A percentile compares a stretch with the other conserved stretches of the same genome.
Evolutionary conservation across 1,140 invertebrate species (phyloP).

Genomic region (Anoplolepis gracilipes): DNA sequence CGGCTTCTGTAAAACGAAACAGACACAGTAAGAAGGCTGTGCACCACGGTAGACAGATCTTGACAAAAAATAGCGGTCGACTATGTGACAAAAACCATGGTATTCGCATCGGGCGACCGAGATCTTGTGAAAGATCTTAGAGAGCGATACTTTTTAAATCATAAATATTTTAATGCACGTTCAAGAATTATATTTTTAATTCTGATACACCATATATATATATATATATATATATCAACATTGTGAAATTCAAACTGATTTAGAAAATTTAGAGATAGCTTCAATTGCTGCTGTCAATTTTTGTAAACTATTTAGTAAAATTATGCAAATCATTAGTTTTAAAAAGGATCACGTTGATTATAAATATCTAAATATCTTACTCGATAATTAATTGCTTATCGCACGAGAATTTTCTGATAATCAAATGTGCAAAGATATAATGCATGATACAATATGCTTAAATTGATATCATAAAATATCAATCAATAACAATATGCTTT

Average conservation of each 20-base stretch:
- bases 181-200: slow-evolving; percentile 5
- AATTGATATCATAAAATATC: neutral
- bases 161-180: neutral
- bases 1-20: slow-evolving; percentile 20
- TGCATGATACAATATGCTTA: neutral
- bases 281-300: neutral
- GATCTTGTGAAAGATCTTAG: slow-evolving; percentile 12
- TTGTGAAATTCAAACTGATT: neutral
- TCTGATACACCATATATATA: neutral
- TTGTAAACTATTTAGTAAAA: neutral
- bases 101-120: slow-evolving; percentile 4
- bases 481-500: neutral
- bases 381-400: slow-evolving; percentile 62
- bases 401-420: slow-evolving; percentile 46
- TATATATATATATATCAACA: neutral
- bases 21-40: slow-evolving; percentile 1
- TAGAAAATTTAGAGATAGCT: too few relatives aligned
- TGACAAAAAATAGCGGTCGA: slow-evolving; percentile 36
- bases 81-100: slow-evolving; percentile 29
- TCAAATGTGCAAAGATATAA: neutral
- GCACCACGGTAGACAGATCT: neutral
- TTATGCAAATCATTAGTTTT: neutral
- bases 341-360: neutral
- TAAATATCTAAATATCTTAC: neutral
- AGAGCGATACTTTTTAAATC: slow-evolving; percentile 3